These are phyloP conservation scores for Blastobasis lacticolella DNA, from an alignment of 2,888 invertebrate species.

Conservation along the genomic window DNA sequence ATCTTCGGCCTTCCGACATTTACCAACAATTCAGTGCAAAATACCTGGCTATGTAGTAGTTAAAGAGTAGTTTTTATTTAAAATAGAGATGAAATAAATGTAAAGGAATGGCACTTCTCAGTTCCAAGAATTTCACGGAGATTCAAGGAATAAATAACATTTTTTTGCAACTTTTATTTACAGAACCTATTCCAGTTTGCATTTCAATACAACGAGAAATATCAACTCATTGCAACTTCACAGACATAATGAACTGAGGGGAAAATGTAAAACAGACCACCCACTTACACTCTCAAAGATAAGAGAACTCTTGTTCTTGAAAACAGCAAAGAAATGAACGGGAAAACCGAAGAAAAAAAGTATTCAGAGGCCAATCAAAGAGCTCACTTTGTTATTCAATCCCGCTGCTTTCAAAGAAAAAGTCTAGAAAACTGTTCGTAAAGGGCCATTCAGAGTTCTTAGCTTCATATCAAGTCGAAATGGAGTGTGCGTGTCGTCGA, in stretches of 20 bases:
- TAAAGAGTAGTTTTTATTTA: not conserved
- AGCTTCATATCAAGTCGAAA: slow-evolving; percentile 55
- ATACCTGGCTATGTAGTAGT: too few relatives aligned
- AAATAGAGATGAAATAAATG: not conserved
- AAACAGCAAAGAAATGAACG: too few relatives aligned
- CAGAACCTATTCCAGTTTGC: too few relatives aligned
- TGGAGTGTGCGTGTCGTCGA: slow-evolving; percentile 55
- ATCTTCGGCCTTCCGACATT: too few relatives aligned
- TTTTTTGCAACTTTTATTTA: too few relatives aligned
- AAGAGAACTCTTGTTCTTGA: too few relatives aligned
- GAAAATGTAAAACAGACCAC: too few relatives aligned
- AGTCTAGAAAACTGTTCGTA: slow-evolving; percentile 32
- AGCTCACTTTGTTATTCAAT: slow-evolving; percentile 50
- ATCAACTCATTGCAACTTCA: too few relatives aligned
- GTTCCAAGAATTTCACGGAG: not conserved
- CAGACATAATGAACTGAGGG: too few relatives aligned
- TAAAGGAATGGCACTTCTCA: not conserved
- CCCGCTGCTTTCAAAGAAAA: slow-evolving; percentile 40
- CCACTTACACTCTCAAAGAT: too few relatives aligned
- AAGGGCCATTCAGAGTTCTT: slow-evolving; percentile 36
- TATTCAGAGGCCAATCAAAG: slow-evolving; percentile 40
- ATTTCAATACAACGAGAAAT: too few relatives aligned
- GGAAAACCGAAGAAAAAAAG: slow-evolving; percentile 18
- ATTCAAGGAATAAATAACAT: slow-evolving; percentile 5
- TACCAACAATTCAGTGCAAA: too few relatives aligned